phyloP scores from a whole-genome alignment of 2,113 vertebrate genomes.

The Xenopus laevis region DNA sequence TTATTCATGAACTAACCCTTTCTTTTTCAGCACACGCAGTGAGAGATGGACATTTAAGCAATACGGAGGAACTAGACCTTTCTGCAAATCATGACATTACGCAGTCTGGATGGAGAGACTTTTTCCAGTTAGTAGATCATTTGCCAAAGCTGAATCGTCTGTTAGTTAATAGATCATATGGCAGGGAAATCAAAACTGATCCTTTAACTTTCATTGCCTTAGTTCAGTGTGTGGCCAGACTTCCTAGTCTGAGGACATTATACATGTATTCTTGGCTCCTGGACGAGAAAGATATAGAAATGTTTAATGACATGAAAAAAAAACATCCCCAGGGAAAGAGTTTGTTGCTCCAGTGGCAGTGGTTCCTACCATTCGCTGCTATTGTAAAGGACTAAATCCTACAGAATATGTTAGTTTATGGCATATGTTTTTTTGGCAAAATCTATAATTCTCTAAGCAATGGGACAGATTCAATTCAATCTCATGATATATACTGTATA shows the following conservation, averaged over 20 bases:
- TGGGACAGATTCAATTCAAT: too few species aligned
- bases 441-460: too few species aligned
- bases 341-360: conserved; percentile 34
- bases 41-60: conserved; percentile 47
- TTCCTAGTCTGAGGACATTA: conserved; percentile 17
- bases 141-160: conserved; percentile 35
- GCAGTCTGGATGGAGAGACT: conserved; percentile 51
- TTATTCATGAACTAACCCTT: background rate
- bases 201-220: conserved; percentile 38
- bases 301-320: conserved; percentile 41
- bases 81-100: conserved; percentile 39
- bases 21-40: conserved; percentile 49
- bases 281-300: conserved; percentile 43
- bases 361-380: conserved; percentile 38
- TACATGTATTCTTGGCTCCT: conserved; percentile 46
- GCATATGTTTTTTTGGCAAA: too few species aligned
- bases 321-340: conserved; percentile 38
- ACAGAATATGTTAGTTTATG: too few species aligned
- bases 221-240: conserved; percentile 30
- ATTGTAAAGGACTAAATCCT: conserved; percentile 31
- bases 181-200: conserved; percentile 35
- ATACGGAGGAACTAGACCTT: conserved; percentile 40
- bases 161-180: background rate
- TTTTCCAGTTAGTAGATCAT: conserved; percentile 46
- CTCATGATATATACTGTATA: too few species aligned